A percentile compares a stretch with the other conserved stretches of the same genome.
Evolutionary conservation across 2,888 invertebrate genomes (phyloP).

Genomic region (Clanis bilineata): DNA sequence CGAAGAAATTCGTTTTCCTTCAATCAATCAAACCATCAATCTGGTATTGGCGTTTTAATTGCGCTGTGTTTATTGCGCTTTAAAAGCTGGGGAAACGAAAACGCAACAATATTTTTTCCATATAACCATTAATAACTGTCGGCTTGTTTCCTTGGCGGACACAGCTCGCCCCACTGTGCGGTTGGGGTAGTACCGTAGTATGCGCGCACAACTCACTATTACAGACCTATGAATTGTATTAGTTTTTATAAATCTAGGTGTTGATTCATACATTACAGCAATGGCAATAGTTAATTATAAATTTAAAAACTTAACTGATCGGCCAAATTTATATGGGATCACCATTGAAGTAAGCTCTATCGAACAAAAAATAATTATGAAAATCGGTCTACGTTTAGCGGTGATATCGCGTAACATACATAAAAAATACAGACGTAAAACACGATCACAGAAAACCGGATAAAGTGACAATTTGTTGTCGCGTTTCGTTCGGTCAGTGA

Average conservation of each 20-base stretch:
- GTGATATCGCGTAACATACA: too few species aligned
- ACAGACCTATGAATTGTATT: conserved; percentile 9
- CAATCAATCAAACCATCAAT: conserved; percentile 73
- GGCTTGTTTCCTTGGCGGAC: conserved; percentile 81
- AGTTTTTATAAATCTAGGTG: conserved; percentile 18
- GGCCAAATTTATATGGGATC: too few species aligned
- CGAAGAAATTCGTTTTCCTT: conserved; percentile 24
- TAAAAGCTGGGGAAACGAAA: conserved; percentile 76
- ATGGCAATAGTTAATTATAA: too few species aligned
- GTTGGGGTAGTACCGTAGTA: conserved; percentile 52
- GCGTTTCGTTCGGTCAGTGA: too few species aligned
- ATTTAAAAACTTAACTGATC: too few species aligned
- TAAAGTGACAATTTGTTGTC: too few species aligned
- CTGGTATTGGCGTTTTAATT: conserved; percentile 80
- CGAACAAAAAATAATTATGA: too few species aligned
- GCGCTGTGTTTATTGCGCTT: conserved; percentile 76
- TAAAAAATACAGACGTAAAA: too few species aligned
- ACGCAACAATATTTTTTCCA: conserved; percentile 86
- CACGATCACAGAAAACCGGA: too few species aligned
- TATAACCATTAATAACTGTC: conserved; percentile 87
- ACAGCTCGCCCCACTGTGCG: conserved; percentile 61
- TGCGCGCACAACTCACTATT: conserved; percentile 19
- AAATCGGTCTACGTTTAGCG: too few species aligned
- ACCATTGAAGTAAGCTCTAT: too few species aligned
- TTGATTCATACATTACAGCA: neutral